Evolutionary conservation across 2,797 vertebrate species (phyloP).

Genomic region (Typhlichthys eigenmanni): DNA sequence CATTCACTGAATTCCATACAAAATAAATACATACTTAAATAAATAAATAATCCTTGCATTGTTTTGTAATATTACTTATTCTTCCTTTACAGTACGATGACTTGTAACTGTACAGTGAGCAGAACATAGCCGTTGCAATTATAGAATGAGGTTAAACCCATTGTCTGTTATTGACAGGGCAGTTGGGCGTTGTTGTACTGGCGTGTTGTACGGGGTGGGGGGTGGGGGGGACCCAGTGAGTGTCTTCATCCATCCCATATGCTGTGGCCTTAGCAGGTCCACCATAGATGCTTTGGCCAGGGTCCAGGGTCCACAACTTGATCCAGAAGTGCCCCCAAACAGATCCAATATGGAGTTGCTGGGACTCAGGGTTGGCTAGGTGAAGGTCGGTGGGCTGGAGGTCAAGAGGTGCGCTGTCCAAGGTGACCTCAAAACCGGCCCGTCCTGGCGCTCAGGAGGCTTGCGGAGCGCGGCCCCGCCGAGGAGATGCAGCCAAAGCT

Average conservation of each 20-base stretch:
- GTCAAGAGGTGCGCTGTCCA: constrained; percentile 59
- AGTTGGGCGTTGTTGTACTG: constrained; percentile 20
- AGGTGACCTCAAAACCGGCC: constrained; percentile 83
- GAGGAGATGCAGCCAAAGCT: constrained; percentile 83
- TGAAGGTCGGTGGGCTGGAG: constrained; percentile 40
- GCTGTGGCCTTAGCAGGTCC: constrained; percentile 35
- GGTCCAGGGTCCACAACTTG: not conserved
- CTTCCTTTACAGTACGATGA: constrained; percentile 77
- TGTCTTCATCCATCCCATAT: constrained; percentile 12
- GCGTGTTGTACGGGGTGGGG: constrained; percentile 43
- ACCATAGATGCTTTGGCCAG: constrained; percentile 15
- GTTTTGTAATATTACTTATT: constrained; percentile 60
- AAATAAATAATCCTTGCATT: constrained; percentile 76
- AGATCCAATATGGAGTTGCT: constrained; percentile 41
- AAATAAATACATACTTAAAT: constrained; percentile 67
- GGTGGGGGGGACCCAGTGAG: constrained; percentile 28
- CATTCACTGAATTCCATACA: constrained; percentile 68
- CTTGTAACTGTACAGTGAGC: constrained; percentile 70
- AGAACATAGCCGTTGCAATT: constrained; percentile 65
- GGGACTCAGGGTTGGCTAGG: constrained; percentile 54
- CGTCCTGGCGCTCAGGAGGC: constrained; percentile 87
- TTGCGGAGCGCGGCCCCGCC: constrained; percentile 82
- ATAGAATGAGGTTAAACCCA: constrained; percentile 37
- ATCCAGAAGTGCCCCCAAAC: constrained; percentile 45
- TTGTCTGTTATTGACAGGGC: constrained; percentile 46